Base-by-base conservation (phyloP, 2,113 vertebrate genomes). In the Poicephalus meyeri region DNA sequence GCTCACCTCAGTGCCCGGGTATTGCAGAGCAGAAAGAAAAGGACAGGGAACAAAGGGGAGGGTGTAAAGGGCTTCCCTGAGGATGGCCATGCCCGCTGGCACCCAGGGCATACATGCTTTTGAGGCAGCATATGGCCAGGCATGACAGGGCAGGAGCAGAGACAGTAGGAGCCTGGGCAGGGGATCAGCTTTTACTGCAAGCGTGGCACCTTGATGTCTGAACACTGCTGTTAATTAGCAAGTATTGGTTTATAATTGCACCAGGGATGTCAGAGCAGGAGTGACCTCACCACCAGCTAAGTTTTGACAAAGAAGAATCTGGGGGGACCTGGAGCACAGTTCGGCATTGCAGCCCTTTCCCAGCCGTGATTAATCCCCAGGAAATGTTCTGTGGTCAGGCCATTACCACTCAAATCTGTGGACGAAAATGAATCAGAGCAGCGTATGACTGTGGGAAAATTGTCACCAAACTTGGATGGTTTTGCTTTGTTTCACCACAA, bases 341-440 rank as follows among this genome's bases (percentile, higher is more conserved):
- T 71, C 1, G 16, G 89, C 53, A 7, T 33, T 14, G 15, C 47
- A 61, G 86, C 92, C 89, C 92, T 76, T 96, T 93, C 95, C 88
- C 93, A 87, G 91, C 88, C 63, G 0, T 93, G 90, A 94, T 96
- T 96, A 96, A 96, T 96, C 93, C 93, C 95, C 92, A 89, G 96
- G 96, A 96, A 97, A 93, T 92, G 88, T 86, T 95, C 92, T 94
- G 96, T 92, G 92, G 96, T 97, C 80, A 87, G 95, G 49, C 88
- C 88, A 68, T 91, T 94, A 93, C 95, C 90, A 60, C 92, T 94
- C 86, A 80, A 68, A 92, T 81, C 88, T 69, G 91, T 8, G 83
- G 80, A 80, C 1, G 20, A 81, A 81, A 95, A 97, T 79, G 93
- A 94, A 96, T 96, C 92, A 93, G 96, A 87, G 80, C 83, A 35